phyloP scores from a whole-genome alignment of 2,113 vertebrate species.

The Corythoichthys haematopterus region DNA sequence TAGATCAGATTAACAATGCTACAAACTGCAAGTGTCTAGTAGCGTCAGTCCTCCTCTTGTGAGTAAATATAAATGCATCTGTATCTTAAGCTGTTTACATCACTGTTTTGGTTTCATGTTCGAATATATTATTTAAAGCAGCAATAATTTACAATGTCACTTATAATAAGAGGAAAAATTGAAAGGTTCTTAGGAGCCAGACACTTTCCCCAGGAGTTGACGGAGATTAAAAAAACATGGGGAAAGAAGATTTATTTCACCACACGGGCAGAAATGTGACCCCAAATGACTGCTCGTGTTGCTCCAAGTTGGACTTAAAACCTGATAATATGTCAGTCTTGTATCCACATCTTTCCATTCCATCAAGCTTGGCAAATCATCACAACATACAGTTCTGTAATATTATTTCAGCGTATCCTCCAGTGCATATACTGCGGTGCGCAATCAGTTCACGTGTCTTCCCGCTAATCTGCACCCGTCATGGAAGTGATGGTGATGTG shows the following conservation, averaged over 20 bases:
- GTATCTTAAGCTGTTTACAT: background rate
- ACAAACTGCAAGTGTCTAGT: background rate
- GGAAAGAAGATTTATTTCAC: slow-evolving; percentile 6
- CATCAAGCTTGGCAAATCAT: background rate
- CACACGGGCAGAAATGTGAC: slow-evolving; percentile 5
- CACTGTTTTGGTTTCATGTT: background rate
- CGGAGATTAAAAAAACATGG: background rate
- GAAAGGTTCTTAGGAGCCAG: background rate
- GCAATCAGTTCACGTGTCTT: slow-evolving; percentile 7
- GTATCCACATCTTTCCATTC: slow-evolving; percentile 5
- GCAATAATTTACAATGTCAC: slow-evolving; percentile 2
- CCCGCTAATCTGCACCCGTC: background rate
- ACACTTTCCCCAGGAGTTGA: background rate
- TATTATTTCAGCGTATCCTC: slow-evolving; percentile 8
- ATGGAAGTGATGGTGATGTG: slow-evolving; percentile 22
- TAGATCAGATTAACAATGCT: background rate
- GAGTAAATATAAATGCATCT: slow-evolving; percentile 2
- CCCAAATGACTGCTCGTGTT: slow-evolving; percentile 2
- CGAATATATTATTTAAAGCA: slow-evolving; percentile 4
- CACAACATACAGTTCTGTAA: background rate
- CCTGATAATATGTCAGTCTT: slow-evolving; percentile 2
- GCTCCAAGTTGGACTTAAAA: slow-evolving; percentile 1
- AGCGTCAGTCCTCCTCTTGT: background rate
- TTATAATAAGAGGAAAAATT: background rate
- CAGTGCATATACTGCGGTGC: background rate